phyloP scores from a whole-genome alignment of 1,140 invertebrate species.

The Pemphigus obesinymphae region DNA sequence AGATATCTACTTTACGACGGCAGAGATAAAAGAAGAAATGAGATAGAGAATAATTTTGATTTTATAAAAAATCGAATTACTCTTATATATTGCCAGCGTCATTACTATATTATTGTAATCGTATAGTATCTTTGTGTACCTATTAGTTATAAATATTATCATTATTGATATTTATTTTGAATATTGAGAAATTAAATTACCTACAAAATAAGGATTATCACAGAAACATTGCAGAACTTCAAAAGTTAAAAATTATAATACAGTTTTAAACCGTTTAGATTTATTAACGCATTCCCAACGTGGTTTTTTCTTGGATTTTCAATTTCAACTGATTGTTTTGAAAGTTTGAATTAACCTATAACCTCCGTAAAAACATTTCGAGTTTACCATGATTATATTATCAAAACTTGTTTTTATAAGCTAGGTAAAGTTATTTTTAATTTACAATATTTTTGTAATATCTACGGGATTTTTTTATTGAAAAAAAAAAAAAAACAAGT shows the following conservation, averaged over 20 bases:
- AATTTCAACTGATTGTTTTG: background rate
- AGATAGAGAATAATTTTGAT: too few relatives aligned
- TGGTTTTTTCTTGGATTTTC: background rate
- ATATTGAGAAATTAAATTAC: too few relatives aligned
- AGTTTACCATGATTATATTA: background rate
- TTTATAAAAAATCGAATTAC: too few relatives aligned
- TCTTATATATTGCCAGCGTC: too few relatives aligned
- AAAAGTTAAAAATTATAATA: conserved; percentile 1
- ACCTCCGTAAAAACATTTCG: background rate
- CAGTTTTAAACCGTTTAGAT: background rate
- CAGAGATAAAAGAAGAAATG: too few relatives aligned
- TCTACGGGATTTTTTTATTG: too few relatives aligned
- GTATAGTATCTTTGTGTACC: too few relatives aligned
- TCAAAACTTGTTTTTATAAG: background rate
- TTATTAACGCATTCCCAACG: background rate
- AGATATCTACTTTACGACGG: too few relatives aligned
- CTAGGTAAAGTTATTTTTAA: background rate
- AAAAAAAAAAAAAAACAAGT: too few relatives aligned
- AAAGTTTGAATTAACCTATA: background rate
- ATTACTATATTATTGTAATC: too few relatives aligned
- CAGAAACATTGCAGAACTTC: background rate
- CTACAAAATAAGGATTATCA: background rate
- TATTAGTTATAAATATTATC: too few relatives aligned
- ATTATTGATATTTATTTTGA: too few relatives aligned
- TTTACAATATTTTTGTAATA: background rate